Percentiles rank a stretch among this genome's conserved stretches.
phyloP scores from a whole-genome alignment of 2,113 vertebrate genomes.

The Gymnarchus niloticus region DNA sequence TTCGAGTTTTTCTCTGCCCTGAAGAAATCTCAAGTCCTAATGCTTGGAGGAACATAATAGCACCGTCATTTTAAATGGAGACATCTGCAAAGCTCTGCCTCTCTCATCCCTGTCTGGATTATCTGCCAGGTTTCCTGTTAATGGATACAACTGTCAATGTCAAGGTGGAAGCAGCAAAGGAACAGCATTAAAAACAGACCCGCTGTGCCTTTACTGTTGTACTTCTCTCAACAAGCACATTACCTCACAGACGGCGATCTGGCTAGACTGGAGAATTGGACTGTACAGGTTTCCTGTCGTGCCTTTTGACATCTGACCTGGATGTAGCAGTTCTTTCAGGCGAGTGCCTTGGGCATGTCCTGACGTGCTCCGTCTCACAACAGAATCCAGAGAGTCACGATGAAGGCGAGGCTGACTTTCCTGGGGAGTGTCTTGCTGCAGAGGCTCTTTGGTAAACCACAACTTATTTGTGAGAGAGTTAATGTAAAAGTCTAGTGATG shows the following conservation, averaged over 20 bases:
- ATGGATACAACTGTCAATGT: slow-evolving; percentile 1
- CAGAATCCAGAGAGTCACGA: not conserved
- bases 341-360: no score
- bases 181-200: not conserved
- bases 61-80: not conserved
- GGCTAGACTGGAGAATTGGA: not conserved
- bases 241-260: not conserved
- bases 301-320: not conserved
- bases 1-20: not conserved
- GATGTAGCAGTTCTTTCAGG: not conserved
- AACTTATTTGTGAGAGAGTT: no score
- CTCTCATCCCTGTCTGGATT: not conserved
- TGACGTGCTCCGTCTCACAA: not conserved
- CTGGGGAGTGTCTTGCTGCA: not conserved
- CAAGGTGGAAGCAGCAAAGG: slow-evolving; percentile 6
- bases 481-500: not conserved
- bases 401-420: not conserved
- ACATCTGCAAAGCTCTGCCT: not conserved
- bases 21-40: not conserved
- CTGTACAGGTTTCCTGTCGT: not conserved
- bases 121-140: not conserved
- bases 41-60: not conserved
- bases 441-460: not conserved
- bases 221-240: not conserved
- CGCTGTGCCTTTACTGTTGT: not conserved